Evolutionary conservation across 2,888 invertebrate genomes (phyloP).

Genomic region (Hermodice carunculata): DNA sequence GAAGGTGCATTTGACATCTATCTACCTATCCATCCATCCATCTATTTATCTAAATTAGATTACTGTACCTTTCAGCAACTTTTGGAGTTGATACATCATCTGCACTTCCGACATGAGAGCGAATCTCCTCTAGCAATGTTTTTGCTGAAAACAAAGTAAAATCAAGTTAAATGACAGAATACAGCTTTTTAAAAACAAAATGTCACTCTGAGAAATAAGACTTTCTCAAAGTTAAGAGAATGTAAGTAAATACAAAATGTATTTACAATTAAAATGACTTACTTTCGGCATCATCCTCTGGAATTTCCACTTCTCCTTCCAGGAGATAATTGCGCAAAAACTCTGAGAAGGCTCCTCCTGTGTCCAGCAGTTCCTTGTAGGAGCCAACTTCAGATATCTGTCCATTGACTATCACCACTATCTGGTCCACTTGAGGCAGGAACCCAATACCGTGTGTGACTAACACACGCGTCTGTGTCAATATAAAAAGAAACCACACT

Average conservation of each 20-base stretch:
- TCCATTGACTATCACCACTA: slow-evolving; percentile 65
- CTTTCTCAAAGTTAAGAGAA: neutral
- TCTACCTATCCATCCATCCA: no score
- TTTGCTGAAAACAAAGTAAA: slow-evolving; percentile 21
- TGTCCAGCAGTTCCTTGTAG: slow-evolving; percentile 60
- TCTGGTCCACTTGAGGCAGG: slow-evolving; percentile 64
- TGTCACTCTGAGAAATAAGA: neutral
- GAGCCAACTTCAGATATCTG: slow-evolving; percentile 50
- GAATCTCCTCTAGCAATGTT: slow-evolving; percentile 51
- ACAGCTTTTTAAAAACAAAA: neutral
- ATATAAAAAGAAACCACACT: no score
- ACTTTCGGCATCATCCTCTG: slow-evolving; percentile 20
- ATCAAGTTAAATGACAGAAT: neutral
- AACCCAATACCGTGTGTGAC: slow-evolving; percentile 69
- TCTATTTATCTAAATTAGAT: no score
- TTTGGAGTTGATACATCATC: no score
- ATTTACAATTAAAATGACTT: neutral
- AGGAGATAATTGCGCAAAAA: slow-evolving; percentile 61
- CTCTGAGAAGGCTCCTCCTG: slow-evolving; percentile 66
- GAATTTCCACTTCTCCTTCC: slow-evolving; percentile 26
- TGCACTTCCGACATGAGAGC: slow-evolving; percentile 51
- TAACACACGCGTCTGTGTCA: slow-evolving; percentile 66
- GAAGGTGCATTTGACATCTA: no score
- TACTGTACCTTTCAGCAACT: no score
- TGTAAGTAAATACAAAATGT: neutral